Evolutionary conservation across 1,140 invertebrate genomes (phyloP), one percentile per base, ranked within the genome.

Genomic region (Diachasma alloeum): DNA sequence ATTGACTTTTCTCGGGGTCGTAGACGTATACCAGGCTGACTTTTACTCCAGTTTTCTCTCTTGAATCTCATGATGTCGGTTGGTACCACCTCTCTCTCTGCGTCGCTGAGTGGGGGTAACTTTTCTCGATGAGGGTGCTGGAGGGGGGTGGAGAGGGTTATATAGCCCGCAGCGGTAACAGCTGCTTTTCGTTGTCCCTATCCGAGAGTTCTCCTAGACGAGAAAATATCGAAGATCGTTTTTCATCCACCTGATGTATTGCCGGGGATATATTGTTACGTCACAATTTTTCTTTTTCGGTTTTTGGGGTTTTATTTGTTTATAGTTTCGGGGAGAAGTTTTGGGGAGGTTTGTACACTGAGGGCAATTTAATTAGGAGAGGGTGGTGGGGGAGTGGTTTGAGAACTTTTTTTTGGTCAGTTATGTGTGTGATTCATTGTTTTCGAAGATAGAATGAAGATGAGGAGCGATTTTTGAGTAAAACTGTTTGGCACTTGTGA

Each of bases 101-200:
- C 66, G 15, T 31, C 5, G 26, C 59, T 31, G 24, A 63, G 6
- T n/a, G 17, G 36, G 24, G 31, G 11, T 68, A 31, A 68, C 66
- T 68, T 39, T 68, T 53, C 48, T 2, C 8, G 36, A 68, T 63
- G 53, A 59, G 22, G 17, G 17, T 59, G 53, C n/a, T n/a, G 59
- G 11, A 56, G n/a, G 13, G 17, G 13, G 19, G 13, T 31, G 15
- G 66, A 37, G 31, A 39, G 66, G 66, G 66, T 68, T 68, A 68
- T 68, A 68, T 68, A 68, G 31, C 66, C 66, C 66, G n/a, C 66
- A 68, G 66, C 66, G 10, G 66, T 68, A 68, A 68, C 66, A 68
- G 66, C 66, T 68, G 66, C 59, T 66, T 66, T 66, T 66, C 59
- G 59, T 56, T 66, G 59, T 66, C 59, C 59, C 13, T 66, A 66